Evolutionary conservation across 2,888 invertebrate species (phyloP).

Genomic region (Lithophane socia): DNA sequence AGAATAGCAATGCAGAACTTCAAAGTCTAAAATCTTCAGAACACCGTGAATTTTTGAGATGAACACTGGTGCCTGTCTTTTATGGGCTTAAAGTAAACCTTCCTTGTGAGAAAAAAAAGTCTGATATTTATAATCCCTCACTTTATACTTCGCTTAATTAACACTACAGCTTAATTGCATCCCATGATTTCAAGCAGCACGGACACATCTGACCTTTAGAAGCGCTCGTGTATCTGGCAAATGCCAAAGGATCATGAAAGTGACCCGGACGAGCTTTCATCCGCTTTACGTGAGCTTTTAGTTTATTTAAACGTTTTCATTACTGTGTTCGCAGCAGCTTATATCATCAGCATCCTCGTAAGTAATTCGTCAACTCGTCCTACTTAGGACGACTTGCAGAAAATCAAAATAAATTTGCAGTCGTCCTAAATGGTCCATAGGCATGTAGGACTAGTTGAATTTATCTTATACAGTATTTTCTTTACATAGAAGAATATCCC

Average conservation of each 20-base stretch:
- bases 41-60: not conserved
- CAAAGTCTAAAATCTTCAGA: not conserved
- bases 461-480: not conserved
- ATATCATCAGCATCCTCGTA: not conserved
- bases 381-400: no score
- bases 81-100: not conserved
- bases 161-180: not conserved
- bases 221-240: conserved; percentile 1
- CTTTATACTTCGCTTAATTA: not conserved
- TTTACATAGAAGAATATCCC: not conserved
- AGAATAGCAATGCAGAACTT: no score
- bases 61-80: not conserved
- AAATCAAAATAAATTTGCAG: no score
- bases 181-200: not conserved
- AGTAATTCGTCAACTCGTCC: no score
- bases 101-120: not conserved
- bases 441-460: no score
- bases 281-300: not conserved
- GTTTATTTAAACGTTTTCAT: not conserved
- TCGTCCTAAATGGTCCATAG: no score
- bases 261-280: not conserved
- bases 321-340: not conserved
- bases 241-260: conserved; percentile 26
- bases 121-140: not conserved
- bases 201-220: conserved; percentile 21